A percentile compares a stretch with the other conserved stretches of the same genome.
These are phyloP conservation scores for Stegana nigrithorax DNA, from an alignment of 2,888 invertebrate species.

Conservation along the genomic window DNA sequence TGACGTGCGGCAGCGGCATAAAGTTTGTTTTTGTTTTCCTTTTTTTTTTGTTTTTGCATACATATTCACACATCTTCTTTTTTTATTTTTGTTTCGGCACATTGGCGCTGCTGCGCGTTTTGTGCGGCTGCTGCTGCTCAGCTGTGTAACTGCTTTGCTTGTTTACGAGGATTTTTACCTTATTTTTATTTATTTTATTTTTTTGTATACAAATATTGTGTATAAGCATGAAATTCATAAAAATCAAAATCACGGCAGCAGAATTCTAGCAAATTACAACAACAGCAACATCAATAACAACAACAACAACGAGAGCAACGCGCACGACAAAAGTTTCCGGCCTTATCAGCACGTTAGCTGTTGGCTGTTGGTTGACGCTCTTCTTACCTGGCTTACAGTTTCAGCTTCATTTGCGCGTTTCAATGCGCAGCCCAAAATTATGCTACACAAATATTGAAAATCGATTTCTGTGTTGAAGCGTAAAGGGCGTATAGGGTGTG, in stretches of 20 bases:
- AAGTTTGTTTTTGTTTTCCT: no score
- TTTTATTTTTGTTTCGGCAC: no score
- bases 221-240: constrained; percentile 11
- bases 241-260: constrained; percentile 10
- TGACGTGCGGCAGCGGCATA: neutral
- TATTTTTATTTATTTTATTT: no score
- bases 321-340: neutral
- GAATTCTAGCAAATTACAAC: constrained; percentile 9
- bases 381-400: no score
- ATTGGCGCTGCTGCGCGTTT: no score
- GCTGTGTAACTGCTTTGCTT: no score
- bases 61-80: no score
- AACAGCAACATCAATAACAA: neutral
- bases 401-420: constrained; percentile 9
- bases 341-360: neutral
- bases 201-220: no score
- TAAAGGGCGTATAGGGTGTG: no score
- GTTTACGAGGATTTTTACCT: no score
- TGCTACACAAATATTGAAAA: constrained; percentile 11
- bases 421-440: constrained; percentile 6
- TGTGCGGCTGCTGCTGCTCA: neutral
- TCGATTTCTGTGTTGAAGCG: constrained; percentile 3
- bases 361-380: constrained; percentile 14
- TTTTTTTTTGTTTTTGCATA: no score
- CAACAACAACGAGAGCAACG: neutral